These are phyloP conservation scores for Tadarida brasiliensis DNA, from an alignment of 2,797 vertebrate species.

Conservation along the genomic window DNA sequence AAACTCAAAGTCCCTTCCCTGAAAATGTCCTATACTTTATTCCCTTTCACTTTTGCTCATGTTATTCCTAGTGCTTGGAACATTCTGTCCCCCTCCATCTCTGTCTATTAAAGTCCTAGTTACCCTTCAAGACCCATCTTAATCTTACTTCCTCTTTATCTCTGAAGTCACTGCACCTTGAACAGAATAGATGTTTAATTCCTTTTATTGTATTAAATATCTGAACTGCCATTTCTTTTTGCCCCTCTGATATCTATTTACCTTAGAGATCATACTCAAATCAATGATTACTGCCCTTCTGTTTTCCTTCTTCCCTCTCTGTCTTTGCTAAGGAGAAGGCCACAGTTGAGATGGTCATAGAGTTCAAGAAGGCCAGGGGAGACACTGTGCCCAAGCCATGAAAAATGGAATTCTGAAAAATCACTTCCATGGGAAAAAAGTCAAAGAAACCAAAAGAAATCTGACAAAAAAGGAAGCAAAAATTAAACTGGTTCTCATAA, in stretches of 20 bases:
- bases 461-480: slow-evolving; percentile 35
- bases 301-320: background rate
- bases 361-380: slow-evolving; percentile 16
- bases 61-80: background rate
- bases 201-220: slow-evolving; percentile 39
- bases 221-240: slow-evolving; percentile 30
- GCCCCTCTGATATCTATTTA: background rate
- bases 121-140: slow-evolving; percentile 44
- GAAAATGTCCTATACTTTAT: background rate
- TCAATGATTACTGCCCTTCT: background rate
- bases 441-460: slow-evolving; percentile 39
- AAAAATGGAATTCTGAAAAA: slow-evolving; percentile 21
- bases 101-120: slow-evolving; percentile 43
- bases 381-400: background rate
- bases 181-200: slow-evolving; percentile 37
- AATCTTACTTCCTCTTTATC: slow-evolving; percentile 48
- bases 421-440: background rate
- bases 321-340: slow-evolving; percentile 28
- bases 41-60: slow-evolving; percentile 4
- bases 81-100: background rate
- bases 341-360: background rate
- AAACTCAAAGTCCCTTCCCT: slow-evolving; percentile 38
- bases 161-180: slow-evolving; percentile 7
- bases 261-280: background rate
- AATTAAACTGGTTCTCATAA: slow-evolving; percentile 51